Conservation (phyloP, 2,113 vertebrate genomes). For the Carettochelys insculpta region DNA sequence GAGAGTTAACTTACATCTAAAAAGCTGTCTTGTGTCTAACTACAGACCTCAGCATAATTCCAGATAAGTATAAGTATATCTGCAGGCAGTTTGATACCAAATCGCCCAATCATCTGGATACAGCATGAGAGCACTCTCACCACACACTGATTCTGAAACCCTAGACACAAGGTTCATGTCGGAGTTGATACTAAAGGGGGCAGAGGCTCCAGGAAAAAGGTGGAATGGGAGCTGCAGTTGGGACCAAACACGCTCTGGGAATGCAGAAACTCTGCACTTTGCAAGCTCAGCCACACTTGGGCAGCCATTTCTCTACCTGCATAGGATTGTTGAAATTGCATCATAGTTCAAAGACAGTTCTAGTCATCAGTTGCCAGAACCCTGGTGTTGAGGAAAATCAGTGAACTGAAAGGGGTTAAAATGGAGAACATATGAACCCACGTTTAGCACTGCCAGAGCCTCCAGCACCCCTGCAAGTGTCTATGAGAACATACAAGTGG, state of each 20-base stretch:
- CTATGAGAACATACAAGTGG: neutral
- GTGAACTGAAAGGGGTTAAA: neutral
- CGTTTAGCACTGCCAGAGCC: neutral
- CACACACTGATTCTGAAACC: neutral
- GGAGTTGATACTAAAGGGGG: neutral
- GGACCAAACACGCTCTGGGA: no score
- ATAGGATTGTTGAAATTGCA: no score
- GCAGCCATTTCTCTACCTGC: no score
- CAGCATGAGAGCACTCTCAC: neutral
- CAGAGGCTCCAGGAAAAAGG: no score
- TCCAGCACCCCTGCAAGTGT: neutral
- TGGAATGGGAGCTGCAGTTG: no score
- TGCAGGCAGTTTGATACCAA: neutral
- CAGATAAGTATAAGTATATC: neutral
- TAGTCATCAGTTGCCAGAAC: neutral
- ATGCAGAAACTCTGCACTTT: no score
- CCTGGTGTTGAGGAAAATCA: neutral
- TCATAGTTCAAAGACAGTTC: neutral
- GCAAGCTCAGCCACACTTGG: no score
- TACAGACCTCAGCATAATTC: neutral
- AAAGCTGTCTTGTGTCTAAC: neutral
- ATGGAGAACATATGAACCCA: neutral
- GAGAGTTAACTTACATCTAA: neutral
- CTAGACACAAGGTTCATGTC: fast-evolving
- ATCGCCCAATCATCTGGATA: neutral